These are phyloP conservation scores for Coleophora flavipennella DNA, from an alignment of 2,888 invertebrate genomes.

Conservation along the genomic window DNA sequence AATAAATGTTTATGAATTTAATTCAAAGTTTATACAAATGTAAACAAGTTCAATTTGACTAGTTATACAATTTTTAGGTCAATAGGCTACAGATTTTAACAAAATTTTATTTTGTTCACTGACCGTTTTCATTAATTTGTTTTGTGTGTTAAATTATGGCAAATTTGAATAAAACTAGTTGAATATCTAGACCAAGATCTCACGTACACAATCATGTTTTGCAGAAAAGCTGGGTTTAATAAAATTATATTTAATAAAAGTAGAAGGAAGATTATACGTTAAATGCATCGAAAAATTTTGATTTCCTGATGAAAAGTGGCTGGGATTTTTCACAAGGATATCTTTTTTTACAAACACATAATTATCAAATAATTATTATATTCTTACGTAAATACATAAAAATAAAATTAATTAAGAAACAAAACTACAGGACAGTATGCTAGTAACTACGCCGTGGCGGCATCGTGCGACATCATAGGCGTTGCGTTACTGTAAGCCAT, in stretches of 20 bases:
- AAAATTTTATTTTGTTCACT: too few species aligned
- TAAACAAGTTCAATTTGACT: too few species aligned
- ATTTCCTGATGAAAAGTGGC: slow-evolving; percentile 51
- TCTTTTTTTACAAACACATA: slow-evolving; percentile 4
- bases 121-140: background rate
- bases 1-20: slow-evolving; percentile 1
- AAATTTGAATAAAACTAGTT: background rate
- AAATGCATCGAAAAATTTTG: slow-evolving; percentile 7
- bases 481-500: too few species aligned
- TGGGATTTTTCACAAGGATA: slow-evolving; percentile 47
- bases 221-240: too few species aligned
- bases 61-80: too few species aligned
- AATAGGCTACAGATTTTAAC: too few species aligned
- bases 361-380: background rate
- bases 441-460: too few species aligned
- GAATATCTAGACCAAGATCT: slow-evolving; percentile 3
- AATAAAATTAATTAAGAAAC: background rate
- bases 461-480: too few species aligned
- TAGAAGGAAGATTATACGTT: too few species aligned
- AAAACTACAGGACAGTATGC: background rate
- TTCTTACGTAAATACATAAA: background rate
- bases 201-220: too few species aligned
- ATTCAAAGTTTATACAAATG: too few species aligned
- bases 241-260: too few species aligned
- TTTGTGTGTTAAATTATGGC: slow-evolving; percentile 3